Evolutionary conservation across 2,113 vertebrate genomes (phyloP), one percentile per base, ranked within the genome.

Genomic region (Nesoenas mayeri): DNA sequence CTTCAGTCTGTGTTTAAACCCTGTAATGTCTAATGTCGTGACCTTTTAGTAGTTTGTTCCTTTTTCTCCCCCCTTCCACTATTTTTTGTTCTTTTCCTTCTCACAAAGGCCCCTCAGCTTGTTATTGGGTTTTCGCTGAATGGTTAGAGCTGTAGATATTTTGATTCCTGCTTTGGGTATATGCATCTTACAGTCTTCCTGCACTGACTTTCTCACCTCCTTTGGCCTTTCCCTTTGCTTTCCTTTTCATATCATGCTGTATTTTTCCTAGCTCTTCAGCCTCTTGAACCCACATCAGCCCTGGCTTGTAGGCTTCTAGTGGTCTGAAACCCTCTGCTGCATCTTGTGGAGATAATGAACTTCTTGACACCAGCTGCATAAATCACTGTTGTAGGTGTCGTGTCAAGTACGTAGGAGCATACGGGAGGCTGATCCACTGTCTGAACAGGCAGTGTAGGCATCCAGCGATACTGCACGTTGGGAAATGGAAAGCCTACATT

Each of bases 1-100:
- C 44, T 97, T 92, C 88, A 88, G 95, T 94, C 92, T 97, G 90
- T 96, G 92, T 96, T 95, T 95, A 96, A 94, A 94, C 79, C 79
- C 53, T 94, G 77, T 77, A 54, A 67, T 0, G 79, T 96, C 85
- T 96, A 69, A 47, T 93, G 93, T 92, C 79, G 0, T 89, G 96
- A 96, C 95, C 96, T 96, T 89, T 95, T 50, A 75, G 95, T 89
- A 72, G 67, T 73, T 95, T 67, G 71, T 79, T 94, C 73, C 40
- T 79, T 94, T 47, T 93, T 92, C 78, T 84, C 15, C 62, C 47
- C 44, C 57, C 32, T 74, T 61, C 22, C 26, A 18, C 28, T 60
- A 24, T 85, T 91, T 80, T 95, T 29, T 16, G 44, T 86, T 64
- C 31, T 82, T 60, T 82, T 42, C 79, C 50, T 84, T 86, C 26